Conservation (phyloP, 2,888 invertebrate species). For the Heteromurus nitidus region DNA sequence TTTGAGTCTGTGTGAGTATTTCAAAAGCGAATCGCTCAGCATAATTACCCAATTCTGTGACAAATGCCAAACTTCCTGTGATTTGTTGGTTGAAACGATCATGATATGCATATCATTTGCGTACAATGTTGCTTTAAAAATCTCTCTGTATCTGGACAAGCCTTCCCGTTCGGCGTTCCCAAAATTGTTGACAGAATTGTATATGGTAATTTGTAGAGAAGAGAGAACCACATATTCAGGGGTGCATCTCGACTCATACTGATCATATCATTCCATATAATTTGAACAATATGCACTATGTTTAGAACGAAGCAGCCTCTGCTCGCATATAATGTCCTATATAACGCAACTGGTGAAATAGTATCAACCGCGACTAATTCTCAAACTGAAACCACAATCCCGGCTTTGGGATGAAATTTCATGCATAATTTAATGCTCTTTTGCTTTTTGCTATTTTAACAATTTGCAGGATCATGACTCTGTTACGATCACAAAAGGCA, state of each 20-base stretch:
- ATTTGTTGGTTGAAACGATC: constrained; percentile 19
- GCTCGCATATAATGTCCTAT: too few species aligned
- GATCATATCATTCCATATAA: constrained; percentile 53
- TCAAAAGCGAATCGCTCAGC: background rate
- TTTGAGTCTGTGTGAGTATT: too few species aligned
- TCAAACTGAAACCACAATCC: constrained; percentile 62
- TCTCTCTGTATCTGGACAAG: constrained; percentile 20
- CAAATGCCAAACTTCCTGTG: constrained; percentile 55
- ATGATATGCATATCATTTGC: constrained; percentile 32
- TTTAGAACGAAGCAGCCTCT: too few species aligned
- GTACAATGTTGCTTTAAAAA: background rate
- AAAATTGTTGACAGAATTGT: constrained; percentile 37
- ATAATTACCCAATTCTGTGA: constrained; percentile 44
- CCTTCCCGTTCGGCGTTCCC: too few species aligned
- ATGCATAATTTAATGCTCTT: constrained; percentile 67
- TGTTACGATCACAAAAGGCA: constrained; percentile 18
- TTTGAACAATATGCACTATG: too few species aligned
- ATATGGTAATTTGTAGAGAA: constrained; percentile 47
- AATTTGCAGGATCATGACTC: constrained; percentile 56
- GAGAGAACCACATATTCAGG: background rate
- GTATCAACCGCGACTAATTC: constrained; percentile 52
- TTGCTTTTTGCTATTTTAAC: constrained; percentile 51
- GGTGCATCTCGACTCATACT: constrained; percentile 36
- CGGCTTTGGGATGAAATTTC: constrained; percentile 60
- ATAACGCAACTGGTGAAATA: background rate